Percentiles rank a stretch among this genome's conserved stretches.
Conservation (phyloP, 2,888 invertebrate genomes). For the Neoscelio sp. region DNA sequence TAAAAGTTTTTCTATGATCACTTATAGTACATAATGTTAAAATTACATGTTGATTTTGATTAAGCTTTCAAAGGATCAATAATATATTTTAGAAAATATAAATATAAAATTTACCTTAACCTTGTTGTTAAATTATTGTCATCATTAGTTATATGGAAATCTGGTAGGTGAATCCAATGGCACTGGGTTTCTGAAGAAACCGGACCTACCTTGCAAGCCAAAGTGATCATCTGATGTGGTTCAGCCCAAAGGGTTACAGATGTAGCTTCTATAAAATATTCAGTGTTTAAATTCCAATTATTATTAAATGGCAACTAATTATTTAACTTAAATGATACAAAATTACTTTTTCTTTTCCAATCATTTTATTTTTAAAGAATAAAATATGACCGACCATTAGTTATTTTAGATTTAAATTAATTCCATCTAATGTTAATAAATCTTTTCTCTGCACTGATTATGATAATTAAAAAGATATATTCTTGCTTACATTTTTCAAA, state of each 20-base stretch:
- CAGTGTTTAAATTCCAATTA: background rate
- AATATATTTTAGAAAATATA: background rate
- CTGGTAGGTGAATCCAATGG: conserved; percentile 78
- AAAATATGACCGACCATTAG: background rate
- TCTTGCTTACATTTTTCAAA: conserved; percentile 51
- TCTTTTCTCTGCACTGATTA: conserved; percentile 4
- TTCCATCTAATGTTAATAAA: background rate
- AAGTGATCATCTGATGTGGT: conserved; percentile 79
- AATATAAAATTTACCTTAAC: conserved; percentile 67
- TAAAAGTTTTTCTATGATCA: too few relatives aligned
- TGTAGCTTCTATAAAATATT: conserved; percentile 77
- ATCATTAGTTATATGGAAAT: conserved; percentile 72
- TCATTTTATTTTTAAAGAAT: too few relatives aligned
- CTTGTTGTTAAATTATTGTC: conserved; percentile 67
- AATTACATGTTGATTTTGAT: too few relatives aligned
- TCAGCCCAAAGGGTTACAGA: conserved; percentile 79
- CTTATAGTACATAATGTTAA: too few relatives aligned
- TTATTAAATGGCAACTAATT: too few relatives aligned
- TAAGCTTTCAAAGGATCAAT: too few relatives aligned
- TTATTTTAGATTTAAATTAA: too few relatives aligned
- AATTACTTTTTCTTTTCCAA: too few relatives aligned
- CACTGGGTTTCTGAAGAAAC: conserved; percentile 74
- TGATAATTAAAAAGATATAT: conserved; percentile 9
- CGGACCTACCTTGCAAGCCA: conserved; percentile 78
- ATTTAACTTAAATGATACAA: too few relatives aligned